Percentiles rank a stretch among this genome's conserved stretches.
These are phyloP conservation scores for Hyles vespertilio DNA, from an alignment of 1,140 invertebrate genomes.

Conservation along the genomic window DNA sequence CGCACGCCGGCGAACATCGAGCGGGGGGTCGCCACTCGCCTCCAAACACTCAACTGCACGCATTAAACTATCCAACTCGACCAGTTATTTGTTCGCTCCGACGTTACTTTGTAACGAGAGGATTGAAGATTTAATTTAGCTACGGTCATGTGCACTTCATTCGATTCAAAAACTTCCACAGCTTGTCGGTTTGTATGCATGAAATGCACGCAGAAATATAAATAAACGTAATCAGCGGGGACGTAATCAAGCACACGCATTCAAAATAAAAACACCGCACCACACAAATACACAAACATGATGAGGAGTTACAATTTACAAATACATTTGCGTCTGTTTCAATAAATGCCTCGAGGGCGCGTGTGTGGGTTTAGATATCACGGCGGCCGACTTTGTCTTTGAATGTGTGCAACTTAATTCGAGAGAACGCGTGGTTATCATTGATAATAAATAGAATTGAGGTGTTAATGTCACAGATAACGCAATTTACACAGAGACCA, in stretches of 20 bases:
- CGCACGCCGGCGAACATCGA: conserved; percentile 42
- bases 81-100: conserved; percentile 51
- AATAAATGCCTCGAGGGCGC: neutral
- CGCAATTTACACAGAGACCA: conserved; percentile 3
- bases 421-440: conserved; percentile 16
- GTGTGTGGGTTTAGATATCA: conserved; percentile 12
- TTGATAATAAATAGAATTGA: conserved; percentile 15
- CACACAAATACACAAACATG: conserved; percentile 7
- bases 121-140: conserved; percentile 2
- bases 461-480: neutral
- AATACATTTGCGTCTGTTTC: conserved; percentile 6
- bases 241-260: conserved; percentile 2
- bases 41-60: conserved; percentile 45
- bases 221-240: neutral
- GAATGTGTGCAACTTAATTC: neutral
- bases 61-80: conserved; percentile 54
- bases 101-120: conserved; percentile 17
- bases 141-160: too few species aligned
- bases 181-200: too few species aligned
- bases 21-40: conserved; percentile 47
- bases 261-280: conserved; percentile 2
- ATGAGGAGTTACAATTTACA: conserved; percentile 14
- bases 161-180: too few species aligned
- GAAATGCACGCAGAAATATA: neutral
- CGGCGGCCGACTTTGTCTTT: neutral